Percentiles rank a stretch among this genome's conserved stretches.
phyloP scores from a whole-genome alignment of 2,113 vertebrate species.

The Sylvia atricapilla region DNA sequence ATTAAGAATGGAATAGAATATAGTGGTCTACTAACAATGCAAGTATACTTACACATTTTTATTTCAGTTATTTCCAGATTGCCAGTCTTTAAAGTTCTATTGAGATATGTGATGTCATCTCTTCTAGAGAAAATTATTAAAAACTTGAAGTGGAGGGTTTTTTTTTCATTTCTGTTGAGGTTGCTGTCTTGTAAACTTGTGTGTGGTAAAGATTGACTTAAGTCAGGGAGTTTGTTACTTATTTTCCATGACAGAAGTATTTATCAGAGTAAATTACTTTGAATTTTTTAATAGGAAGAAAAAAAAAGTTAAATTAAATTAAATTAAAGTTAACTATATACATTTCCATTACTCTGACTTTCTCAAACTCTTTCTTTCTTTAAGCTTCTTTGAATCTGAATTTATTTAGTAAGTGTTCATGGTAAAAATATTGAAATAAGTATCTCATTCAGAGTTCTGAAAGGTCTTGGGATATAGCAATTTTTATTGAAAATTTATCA shows the following conservation, averaged over 20 bases:
- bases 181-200: neutral
- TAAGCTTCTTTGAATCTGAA: neutral
- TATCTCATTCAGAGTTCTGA: neutral
- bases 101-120: neutral
- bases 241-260: neutral
- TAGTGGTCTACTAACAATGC: neutral
- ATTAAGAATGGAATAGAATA: too few relatives aligned
- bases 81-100: neutral
- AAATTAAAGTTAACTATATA: neutral
- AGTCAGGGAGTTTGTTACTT: neutral
- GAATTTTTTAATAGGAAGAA: neutral
- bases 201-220: neutral
- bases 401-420: neutral
- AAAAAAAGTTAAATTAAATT: neutral
- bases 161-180: neutral
- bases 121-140: neutral
- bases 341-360: neutral
- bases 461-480: neutral
- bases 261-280: neutral
- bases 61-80: neutral
- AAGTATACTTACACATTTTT: neutral
- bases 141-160: neutral
- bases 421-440: neutral
- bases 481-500: neutral
- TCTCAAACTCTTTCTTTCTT: neutral